A percentile compares a stretch with the other conserved stretches of the same genome.
Evolutionary conservation across 2,888 invertebrate genomes (phyloP).

Genomic region (Lithosia quadra): DNA sequence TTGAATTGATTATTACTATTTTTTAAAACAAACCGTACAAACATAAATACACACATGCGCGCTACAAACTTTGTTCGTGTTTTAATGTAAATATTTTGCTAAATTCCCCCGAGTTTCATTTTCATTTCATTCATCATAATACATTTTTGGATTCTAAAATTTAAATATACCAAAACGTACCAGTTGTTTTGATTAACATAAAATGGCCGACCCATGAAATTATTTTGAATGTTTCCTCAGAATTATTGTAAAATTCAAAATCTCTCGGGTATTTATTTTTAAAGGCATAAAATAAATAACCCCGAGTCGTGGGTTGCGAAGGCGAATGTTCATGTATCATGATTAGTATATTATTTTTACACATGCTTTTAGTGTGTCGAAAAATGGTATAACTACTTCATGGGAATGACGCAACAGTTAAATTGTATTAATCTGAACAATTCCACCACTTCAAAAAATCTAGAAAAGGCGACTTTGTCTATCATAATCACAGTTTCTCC

Average conservation of each 20-base stretch:
- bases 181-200: not conserved
- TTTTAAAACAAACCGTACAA: too few relatives aligned
- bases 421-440: not conserved
- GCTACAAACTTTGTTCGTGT: not conserved
- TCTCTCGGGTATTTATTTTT: not conserved
- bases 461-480: not conserved
- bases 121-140: not conserved
- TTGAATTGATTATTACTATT: not conserved
- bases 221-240: slow-evolving; percentile 1
- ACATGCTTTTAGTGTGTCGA: not conserved
- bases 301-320: not conserved
- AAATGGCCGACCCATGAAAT: not conserved
- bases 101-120: not conserved
- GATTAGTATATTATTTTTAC: not conserved
- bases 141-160: not conserved
- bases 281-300: not conserved
- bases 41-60: too few relatives aligned
- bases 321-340: not conserved
- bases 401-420: not conserved
- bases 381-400: not conserved
- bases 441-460: not conserved
- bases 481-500: not conserved
- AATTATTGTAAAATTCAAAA: slow-evolving; percentile 2
- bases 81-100: not conserved
- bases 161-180: not conserved